A percentile compares a stretch with the other conserved stretches of the same genome.
Conservation (phyloP, 2,113 vertebrate genomes). For the Varanus salvator region DNA sequence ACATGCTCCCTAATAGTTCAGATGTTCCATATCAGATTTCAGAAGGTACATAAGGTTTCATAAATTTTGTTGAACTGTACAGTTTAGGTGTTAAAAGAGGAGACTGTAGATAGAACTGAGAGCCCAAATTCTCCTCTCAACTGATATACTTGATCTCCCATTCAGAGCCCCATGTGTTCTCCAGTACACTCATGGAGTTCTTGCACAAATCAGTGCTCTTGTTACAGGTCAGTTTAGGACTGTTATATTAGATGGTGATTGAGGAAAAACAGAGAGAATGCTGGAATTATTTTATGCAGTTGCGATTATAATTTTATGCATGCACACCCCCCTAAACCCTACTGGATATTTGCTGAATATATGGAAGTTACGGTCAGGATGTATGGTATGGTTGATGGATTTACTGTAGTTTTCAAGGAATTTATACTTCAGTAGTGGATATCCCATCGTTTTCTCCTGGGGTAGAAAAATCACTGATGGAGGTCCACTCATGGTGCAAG, state of each 20-base stretch:
- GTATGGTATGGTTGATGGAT: not conserved
- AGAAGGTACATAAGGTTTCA: slow-evolving; percentile 69
- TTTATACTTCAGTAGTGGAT: not conserved
- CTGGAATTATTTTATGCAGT: not conserved
- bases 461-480: not conserved
- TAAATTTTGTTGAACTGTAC: not conserved
- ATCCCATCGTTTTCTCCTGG: not conserved
- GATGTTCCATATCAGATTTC: slow-evolving; percentile 39
- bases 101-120: not conserved
- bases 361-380: not conserved
- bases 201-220: not conserved
- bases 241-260: not conserved
- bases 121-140: not conserved
- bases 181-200: not conserved
- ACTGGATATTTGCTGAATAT: too few relatives aligned
- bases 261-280: not conserved
- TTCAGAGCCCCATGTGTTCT: not conserved
- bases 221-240: not conserved
- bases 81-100: not conserved
- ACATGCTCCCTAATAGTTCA: slow-evolving; percentile 44
- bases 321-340: not conserved
- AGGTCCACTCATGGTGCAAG: not conserved
- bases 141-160: too few relatives aligned
- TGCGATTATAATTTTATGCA: not conserved
- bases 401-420: not conserved